phyloP scores from a whole-genome alignment of 2,113 vertebrate species.

The Hylia prasina region DNA sequence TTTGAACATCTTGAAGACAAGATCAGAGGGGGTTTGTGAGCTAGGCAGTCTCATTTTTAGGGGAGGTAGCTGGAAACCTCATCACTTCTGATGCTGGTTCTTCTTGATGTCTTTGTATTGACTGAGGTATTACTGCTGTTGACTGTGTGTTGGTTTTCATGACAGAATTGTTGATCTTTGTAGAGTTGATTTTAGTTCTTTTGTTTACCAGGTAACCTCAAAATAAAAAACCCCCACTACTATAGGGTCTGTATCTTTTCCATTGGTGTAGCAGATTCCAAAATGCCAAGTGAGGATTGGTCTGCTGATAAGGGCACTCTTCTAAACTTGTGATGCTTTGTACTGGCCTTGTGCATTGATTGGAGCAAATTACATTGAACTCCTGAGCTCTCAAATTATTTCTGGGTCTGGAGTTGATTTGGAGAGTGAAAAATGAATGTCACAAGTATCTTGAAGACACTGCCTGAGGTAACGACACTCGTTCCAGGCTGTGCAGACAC shows the following conservation, averaged over 20 bases:
- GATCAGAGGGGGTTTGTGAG: background rate
- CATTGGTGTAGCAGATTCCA: background rate
- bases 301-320: background rate
- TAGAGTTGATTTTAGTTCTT: background rate
- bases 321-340: background rate
- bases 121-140: background rate
- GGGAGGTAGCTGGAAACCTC: background rate
- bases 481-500: fast-evolving
- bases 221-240: background rate
- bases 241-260: background rate
- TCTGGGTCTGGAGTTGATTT: background rate
- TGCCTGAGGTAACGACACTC: fast-evolving
- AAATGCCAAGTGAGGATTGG: background rate
- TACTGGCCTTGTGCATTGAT: background rate
- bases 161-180: background rate
- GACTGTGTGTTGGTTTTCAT: fast-evolving
- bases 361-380: background rate
- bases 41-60: background rate
- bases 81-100: background rate
- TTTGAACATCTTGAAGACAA: background rate
- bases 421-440: background rate
- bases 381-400: background rate
- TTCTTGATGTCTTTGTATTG: background rate
- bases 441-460: background rate
- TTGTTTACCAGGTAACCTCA: background rate